These are phyloP conservation scores for Tachystola acroxantha DNA, from an alignment of 2,888 invertebrate genomes.

Conservation along the genomic window DNA sequence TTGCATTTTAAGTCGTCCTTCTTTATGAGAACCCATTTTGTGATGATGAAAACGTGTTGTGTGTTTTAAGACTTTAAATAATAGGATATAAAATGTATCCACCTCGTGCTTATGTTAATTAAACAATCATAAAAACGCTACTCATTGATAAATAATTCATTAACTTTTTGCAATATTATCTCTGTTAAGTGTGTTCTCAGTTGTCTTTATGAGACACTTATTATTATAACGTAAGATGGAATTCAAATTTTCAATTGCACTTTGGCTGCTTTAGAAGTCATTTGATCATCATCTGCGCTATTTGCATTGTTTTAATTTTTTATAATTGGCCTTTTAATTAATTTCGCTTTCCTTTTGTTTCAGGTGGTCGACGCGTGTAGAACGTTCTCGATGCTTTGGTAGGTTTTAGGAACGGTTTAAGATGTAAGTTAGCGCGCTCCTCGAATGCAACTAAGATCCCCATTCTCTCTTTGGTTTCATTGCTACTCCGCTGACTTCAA, in stretches of 20 bases:
- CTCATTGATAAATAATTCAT: constrained; percentile 1
- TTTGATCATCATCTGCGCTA: constrained; percentile 22
- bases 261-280: constrained; percentile 17
- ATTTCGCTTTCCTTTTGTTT: constrained; percentile 79
- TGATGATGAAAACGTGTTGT: constrained; percentile 37
- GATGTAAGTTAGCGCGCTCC: constrained; percentile 42
- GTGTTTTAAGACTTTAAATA: constrained; percentile 6
- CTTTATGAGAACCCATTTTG: constrained; percentile 52
- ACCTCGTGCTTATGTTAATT: constrained; percentile 1
- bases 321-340: constrained; percentile 74
- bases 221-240: not conserved
- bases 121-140: constrained; percentile 5
- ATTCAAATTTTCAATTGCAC: constrained; percentile 11
- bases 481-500: constrained; percentile 32
- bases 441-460: not conserved
- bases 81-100: constrained; percentile 1
- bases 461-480: constrained; percentile 10
- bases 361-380: constrained; percentile 71
- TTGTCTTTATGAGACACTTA: not conserved
- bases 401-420: constrained; percentile 40
- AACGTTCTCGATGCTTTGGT: constrained; percentile 57
- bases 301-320: constrained; percentile 41
- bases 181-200: too few relatives aligned
- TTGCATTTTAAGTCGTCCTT: constrained; percentile 66
- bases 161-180: not conserved